Conservation (phyloP, 2,797 vertebrate species). For the Myotis findleyi region DNA sequence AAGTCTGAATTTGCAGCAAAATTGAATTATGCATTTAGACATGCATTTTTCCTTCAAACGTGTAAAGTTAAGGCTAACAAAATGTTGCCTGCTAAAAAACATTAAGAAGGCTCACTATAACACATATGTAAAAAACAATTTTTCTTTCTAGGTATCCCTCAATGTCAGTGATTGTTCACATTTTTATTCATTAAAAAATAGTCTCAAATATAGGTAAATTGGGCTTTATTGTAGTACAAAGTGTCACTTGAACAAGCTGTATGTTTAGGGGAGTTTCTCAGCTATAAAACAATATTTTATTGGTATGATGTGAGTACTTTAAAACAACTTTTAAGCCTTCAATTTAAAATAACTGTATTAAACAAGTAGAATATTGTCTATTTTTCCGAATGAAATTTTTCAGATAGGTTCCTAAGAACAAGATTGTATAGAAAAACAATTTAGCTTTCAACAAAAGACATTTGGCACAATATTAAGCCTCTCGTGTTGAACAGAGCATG, state of each 20-base stretch:
- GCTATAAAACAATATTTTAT: background rate
- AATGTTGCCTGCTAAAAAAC: background rate
- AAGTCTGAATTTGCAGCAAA: slow-evolving; percentile 36
- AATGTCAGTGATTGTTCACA: background rate
- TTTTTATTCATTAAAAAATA: slow-evolving; percentile 46
- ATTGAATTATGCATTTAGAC: slow-evolving; percentile 27
- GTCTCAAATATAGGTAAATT: background rate
- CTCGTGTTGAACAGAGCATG: background rate
- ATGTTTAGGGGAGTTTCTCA: background rate
- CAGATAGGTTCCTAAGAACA: background rate
- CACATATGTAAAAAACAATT: background rate
- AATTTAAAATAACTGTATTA: background rate
- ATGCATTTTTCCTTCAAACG: slow-evolving; percentile 7
- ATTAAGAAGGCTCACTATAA: background rate
- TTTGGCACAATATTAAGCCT: background rate
- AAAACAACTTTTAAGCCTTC: background rate
- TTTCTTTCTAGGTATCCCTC: slow-evolving; percentile 2
- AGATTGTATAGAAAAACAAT: slow-evolving; percentile 26
- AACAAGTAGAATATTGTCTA: background rate
- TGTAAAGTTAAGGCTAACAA: slow-evolving; percentile 18
- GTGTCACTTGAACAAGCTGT: background rate
- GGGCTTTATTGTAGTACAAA: background rate
- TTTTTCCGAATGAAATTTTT: slow-evolving; percentile 21
- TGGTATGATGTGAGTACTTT: background rate
- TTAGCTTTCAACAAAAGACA: background rate